Evolutionary conservation across 2,888 invertebrate genomes (phyloP), one percentile per base, ranked within the genome.

Genomic region (Coelinius sp.): DNA sequence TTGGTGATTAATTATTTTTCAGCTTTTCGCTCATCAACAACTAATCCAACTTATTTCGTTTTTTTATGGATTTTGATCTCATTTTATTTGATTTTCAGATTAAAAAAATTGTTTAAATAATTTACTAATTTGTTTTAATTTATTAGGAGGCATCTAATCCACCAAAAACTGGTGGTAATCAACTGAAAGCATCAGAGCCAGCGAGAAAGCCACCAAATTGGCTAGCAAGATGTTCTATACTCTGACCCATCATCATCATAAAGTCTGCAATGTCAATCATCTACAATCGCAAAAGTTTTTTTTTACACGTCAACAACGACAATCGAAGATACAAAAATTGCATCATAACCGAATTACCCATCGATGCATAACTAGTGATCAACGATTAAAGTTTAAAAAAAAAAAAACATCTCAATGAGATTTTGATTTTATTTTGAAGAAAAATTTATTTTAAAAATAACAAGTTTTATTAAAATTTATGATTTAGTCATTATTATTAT

Each of bases 61-160:
- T 4, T 49, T 49, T 41, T 49, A 4, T 8, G 8, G 12, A 14
- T 56, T 56, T 27, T 53, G 3, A 53, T 17, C n/a, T 46, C n/a
- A n/a, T 31, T 53, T 2, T 27, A 12, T 64, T 12, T 35, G 17
- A 10, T 44, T 24, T 38, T 65, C 35, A 1, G 1, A 22, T 1
- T 1, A 38, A 27, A 20, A 31, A 14, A 63, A 14, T 63, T 10
- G 2, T n/a, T 25, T 25, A 38, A 27, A 31, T 59, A 10, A 67
- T 56, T 25, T n/a, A n/a, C n/a, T n/a, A 6, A 66, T 14, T 25
- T 67, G 38, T 22, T 72, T 71, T 53, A 62, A 44, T 44, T 17
- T n/a, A 20, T 69, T 74, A 96, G 96, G 96, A 96, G 90, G 95
- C 95, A 84, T 96, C 94, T 85, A 96, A 95, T 90, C 96, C 96